Evolutionary conservation across 2,888 invertebrate genomes (phyloP), one percentile per base, ranked within the genome.

Genomic region (Caenorhabditis plicata): DNA sequence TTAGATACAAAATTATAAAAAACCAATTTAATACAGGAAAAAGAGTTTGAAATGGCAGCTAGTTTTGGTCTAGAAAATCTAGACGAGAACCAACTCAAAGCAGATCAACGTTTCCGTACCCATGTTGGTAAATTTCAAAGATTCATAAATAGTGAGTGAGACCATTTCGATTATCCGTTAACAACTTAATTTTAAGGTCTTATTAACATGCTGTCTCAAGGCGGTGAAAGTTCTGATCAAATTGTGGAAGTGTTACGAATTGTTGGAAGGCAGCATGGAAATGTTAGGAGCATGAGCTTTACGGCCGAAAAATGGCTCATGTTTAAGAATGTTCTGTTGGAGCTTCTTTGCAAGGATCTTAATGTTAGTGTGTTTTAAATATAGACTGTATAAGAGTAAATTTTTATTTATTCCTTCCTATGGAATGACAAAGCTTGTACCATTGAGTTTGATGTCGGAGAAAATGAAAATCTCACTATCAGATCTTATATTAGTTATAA

Each of bases 271-370:
- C 73, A 73, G 49, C 78, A 78, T 36, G 73, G 70, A 39, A 70
- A 77, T 51, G 77, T 75, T 19, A 73, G 73, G 20, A 66, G 64
- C 36, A 64, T 78, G 62, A 73, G 68, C 33, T 78, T 78, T 62
- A 76, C 74, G 9, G 78, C 78, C 29, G 71, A 73, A 41, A 73
- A 73, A 42, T 78, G 78, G 78, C 68, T 78, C 26, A 68, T 75
- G 40, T 78, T 78, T 63, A 78, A 78, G 54, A 71, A 62, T 36
- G 70, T 71, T 22, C 52, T 77, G 29, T 48, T 74, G 31, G 54
- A 66, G 22, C 64, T 68, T 20, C 65, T 78, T 27, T 71, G 71
- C 52, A 70, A 68, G 39, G 60, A 64, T 36, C 62, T 53, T 42
- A 58, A 51, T 50, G 52, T 53, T 9, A 43, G 49, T 51, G 45